Evolutionary conservation across 2,113 vertebrate genomes (phyloP).

Genomic region (Melospiza melodia): DNA sequence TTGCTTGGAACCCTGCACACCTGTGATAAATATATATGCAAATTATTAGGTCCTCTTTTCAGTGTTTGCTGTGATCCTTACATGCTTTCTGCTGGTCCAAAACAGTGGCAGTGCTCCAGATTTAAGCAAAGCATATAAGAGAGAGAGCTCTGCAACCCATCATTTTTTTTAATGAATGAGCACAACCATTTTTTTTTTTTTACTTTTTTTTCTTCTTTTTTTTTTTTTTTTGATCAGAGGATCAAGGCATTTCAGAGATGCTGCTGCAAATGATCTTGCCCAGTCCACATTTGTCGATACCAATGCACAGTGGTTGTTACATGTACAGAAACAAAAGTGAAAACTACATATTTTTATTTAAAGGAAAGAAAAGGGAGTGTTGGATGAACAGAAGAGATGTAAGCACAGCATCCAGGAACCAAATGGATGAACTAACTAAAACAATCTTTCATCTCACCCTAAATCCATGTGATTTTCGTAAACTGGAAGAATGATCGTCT

Average conservation of each 20-base stretch:
- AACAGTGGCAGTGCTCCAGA: background rate
- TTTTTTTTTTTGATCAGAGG: background rate
- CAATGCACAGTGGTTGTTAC: background rate
- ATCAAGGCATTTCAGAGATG: background rate
- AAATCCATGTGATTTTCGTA: background rate
- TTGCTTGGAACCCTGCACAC: background rate
- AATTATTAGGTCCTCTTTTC: background rate
- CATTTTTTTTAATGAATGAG: background rate
- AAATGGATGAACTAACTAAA: background rate
- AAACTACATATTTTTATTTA: background rate
- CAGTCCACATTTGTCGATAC: background rate
- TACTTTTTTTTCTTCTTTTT: background rate
- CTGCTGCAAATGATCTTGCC: background rate
- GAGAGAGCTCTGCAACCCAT: background rate
- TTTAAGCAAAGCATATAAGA: background rate
- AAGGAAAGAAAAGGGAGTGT: background rate
- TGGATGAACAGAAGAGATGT: background rate
- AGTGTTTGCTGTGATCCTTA: fast-evolving
- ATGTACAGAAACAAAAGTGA: background rate
- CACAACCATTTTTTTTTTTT: background rate
- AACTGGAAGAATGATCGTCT: slow-evolving; percentile 19
- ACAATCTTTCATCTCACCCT: slow-evolving; percentile 25
- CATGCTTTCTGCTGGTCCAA: background rate
- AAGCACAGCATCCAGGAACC: background rate
- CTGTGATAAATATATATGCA: background rate